Evolutionary conservation across 2,888 invertebrate genomes (phyloP).

Genomic region (Epistrophe grossulariae): DNA sequence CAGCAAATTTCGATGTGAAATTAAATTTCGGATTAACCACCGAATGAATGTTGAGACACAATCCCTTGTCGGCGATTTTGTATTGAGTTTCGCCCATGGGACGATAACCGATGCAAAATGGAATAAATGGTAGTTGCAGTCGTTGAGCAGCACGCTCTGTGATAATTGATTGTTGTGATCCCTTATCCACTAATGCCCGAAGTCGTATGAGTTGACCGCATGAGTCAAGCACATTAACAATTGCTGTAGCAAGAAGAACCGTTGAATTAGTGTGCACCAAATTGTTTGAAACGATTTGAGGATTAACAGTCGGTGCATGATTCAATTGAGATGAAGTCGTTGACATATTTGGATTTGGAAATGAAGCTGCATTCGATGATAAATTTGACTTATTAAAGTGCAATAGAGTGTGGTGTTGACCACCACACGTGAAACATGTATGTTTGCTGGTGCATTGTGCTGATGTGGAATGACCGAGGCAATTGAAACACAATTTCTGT

Average conservation of each 20-base stretch:
- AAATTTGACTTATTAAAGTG: neutral
- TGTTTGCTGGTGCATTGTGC: neutral
- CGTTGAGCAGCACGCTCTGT: neutral
- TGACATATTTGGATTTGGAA: neutral
- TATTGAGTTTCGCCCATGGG: no score
- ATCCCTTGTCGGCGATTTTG: no score
- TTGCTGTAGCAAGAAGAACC: constrained; percentile 7
- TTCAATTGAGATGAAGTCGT: neutral
- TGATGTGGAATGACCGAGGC: neutral
- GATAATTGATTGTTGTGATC: neutral
- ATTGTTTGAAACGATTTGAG: neutral
- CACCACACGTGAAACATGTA: neutral
- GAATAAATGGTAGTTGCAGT: neutral
- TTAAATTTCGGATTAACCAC: no score
- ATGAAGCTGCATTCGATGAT: constrained; percentile 8
- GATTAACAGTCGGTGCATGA: neutral
- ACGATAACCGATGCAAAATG: neutral
- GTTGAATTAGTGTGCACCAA: no score
- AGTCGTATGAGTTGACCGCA: neutral
- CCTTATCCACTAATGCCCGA: neutral
- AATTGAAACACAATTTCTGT: neutral
- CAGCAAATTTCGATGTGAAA: no score
- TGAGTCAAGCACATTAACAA: constrained; percentile 7
- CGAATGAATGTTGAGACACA: no score
- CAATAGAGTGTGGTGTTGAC: neutral